Evolutionary conservation across 2,888 invertebrate genomes (phyloP).

Genomic region (Laothoe populi): DNA sequence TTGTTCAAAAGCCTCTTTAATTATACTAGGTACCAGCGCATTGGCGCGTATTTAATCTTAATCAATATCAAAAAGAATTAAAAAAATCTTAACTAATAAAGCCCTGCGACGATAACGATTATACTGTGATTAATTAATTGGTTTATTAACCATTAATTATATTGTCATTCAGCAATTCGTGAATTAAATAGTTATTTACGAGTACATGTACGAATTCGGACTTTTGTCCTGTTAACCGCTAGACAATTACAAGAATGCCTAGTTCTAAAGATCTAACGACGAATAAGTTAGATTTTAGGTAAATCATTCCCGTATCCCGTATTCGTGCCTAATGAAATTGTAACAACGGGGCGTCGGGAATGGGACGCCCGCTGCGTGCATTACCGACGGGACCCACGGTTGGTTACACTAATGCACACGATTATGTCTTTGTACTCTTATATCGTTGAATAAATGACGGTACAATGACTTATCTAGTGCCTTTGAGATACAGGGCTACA

Average conservation of each 20-base stretch:
- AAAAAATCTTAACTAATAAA: too few species aligned
- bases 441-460: conserved; percentile 18
- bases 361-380: conserved; percentile 42
- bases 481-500: neutral
- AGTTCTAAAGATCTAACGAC: neutral
- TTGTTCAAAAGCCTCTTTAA: neutral
- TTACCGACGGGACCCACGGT: conserved; percentile 44
- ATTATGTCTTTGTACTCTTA: conserved; percentile 24
- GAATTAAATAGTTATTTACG: too few species aligned
- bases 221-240: too few species aligned
- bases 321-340: conserved; percentile 43
- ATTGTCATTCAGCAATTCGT: too few species aligned
- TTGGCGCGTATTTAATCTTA: too few species aligned
- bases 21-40: neutral
- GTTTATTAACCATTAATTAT: too few species aligned
- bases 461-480: conserved; percentile 16
- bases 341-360: conserved; percentile 38
- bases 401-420: conserved; percentile 41
- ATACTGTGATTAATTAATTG: too few species aligned
- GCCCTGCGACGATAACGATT: too few species aligned
- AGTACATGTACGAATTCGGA: too few species aligned
- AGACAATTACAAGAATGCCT: neutral
- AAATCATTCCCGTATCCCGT: conserved; percentile 34
- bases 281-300: conserved; percentile 31
- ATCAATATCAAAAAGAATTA: too few species aligned